Conservation (phyloP, 2,113 vertebrate genomes). For the Ictalurus furcatus region DNA sequence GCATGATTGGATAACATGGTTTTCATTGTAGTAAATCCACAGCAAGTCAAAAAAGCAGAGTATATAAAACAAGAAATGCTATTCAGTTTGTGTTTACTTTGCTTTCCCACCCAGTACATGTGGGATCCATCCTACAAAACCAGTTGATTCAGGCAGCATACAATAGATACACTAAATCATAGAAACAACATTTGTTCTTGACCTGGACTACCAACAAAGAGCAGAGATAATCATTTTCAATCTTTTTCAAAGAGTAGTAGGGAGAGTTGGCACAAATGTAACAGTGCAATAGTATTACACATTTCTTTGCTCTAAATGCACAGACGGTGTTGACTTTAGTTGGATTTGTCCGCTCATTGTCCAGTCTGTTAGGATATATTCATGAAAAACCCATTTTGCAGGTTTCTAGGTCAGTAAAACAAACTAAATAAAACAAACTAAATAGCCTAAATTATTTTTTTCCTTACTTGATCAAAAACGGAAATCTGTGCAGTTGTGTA, state of each 20-base stretch:
- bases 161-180: neutral
- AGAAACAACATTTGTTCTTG: neutral
- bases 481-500: neutral
- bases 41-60: neutral
- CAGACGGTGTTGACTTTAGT: neutral
- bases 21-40: constrained; percentile 12
- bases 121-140: neutral
- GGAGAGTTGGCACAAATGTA: neutral
- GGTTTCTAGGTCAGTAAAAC: neutral
- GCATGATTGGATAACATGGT: neutral
- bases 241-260: neutral
- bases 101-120: neutral
- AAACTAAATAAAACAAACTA: neutral
- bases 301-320: neutral
- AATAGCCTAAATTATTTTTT: neutral
- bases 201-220: neutral
- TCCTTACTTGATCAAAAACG: neutral
- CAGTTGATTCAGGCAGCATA: constrained; percentile 7
- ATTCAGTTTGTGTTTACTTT: constrained; percentile 7
- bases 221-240: neutral
- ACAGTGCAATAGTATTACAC: neutral
- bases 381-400: neutral
- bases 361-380: neutral
- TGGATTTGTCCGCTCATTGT: neutral
- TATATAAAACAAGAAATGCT: neutral